Evolutionary conservation across 2,113 vertebrate genomes (phyloP).

Genomic region (Gambusia holbrooki): DNA sequence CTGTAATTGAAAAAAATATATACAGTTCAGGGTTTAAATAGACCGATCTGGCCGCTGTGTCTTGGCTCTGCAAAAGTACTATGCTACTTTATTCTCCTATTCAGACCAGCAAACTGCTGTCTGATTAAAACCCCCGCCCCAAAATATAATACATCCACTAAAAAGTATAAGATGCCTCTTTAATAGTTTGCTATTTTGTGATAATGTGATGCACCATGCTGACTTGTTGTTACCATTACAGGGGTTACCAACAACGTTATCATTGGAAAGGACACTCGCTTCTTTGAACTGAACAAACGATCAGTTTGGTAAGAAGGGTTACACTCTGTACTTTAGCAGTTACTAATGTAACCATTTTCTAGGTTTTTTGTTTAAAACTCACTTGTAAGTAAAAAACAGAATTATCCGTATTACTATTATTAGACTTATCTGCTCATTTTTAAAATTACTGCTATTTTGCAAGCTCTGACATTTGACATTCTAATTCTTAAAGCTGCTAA

Average conservation of each 20-base stretch:
- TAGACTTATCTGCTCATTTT: not conserved
- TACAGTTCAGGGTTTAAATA: not conserved
- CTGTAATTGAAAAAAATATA: no score
- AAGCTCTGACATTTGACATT: not conserved
- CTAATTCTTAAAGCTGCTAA: not conserved
- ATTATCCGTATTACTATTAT: not conserved
- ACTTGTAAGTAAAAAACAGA: not conserved
- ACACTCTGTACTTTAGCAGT: not conserved
- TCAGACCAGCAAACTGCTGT: not conserved
- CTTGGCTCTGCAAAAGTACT: no score
- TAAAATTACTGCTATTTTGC: not conserved
- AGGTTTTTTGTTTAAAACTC: not conserved
- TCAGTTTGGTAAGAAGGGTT: slow-evolving; percentile 66
- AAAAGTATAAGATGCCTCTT: no score
- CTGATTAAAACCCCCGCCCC: no score
- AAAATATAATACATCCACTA: no score
- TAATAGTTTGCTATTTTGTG: no score
- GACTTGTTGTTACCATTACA: slow-evolving; percentile 41
- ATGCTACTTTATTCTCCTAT: not conserved
- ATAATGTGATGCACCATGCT: not conserved
- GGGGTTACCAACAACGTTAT: slow-evolving; percentile 75
- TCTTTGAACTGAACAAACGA: slow-evolving; percentile 60
- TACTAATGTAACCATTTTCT: not conserved
- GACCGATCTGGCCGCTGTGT: not conserved
- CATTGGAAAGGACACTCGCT: slow-evolving; percentile 65